phyloP scores from a whole-genome alignment of 2,797 vertebrate species.

The Silurus lanzhouensis region DNA sequence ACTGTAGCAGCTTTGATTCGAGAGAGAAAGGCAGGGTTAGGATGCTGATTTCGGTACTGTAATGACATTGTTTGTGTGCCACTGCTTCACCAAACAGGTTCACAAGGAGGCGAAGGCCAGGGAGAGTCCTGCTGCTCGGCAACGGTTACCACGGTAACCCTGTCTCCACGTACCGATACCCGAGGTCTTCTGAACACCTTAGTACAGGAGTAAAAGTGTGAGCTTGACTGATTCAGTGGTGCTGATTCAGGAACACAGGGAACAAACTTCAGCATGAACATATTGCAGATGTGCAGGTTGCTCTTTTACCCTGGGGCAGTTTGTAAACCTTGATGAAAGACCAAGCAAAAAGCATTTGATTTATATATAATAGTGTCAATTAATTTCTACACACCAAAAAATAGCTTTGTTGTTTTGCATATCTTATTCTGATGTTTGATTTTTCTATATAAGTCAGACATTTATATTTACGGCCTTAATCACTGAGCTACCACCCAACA shows the following conservation, averaged over 20 bases:
- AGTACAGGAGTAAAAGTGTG: constrained; percentile 75
- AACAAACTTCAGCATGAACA: constrained; percentile 2
- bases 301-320: not conserved
- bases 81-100: constrained; percentile 67
- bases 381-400: too few species aligned
- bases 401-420: not conserved
- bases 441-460: not conserved
- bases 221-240: constrained; percentile 60
- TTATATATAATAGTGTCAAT: not conserved
- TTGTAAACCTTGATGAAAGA: not conserved
- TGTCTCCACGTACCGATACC: constrained; percentile 71
- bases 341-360: not conserved
- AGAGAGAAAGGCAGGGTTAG: constrained; percentile 41
- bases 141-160: constrained; percentile 86
- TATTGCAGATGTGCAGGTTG: not conserved
- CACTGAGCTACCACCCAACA: too few species aligned
- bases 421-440: not conserved
- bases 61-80: constrained; percentile 59
- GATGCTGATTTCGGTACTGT: constrained; percentile 69
- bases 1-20: constrained; percentile 47
- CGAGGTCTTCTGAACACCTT: constrained; percentile 70
- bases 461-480: too few species aligned
- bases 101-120: constrained; percentile 68
- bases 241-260: constrained; percentile 6
- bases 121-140: constrained; percentile 69